Evolutionary conservation across 2,888 invertebrate species (phyloP).

Genomic region (Linyphia triangularis): DNA sequence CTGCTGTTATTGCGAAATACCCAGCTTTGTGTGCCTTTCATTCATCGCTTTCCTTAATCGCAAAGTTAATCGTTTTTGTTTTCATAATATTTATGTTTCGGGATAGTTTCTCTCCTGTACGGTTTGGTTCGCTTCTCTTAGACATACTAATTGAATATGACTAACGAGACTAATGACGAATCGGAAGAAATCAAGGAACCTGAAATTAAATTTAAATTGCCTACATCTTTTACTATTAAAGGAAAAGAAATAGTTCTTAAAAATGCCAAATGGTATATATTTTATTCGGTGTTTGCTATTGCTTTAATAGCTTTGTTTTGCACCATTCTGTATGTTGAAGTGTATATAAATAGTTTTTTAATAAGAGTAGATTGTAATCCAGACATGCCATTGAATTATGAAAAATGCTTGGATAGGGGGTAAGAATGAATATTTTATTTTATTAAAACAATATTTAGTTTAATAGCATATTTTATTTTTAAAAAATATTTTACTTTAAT

Average conservation of each 20-base stretch:
- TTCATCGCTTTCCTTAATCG: not conserved
- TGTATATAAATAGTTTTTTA: slow-evolving; percentile 66
- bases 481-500: too few relatives aligned
- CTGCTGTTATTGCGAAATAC: slow-evolving; percentile 17
- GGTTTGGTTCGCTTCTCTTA: not conserved
- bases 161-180: slow-evolving; percentile 23
- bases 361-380: slow-evolving; percentile 69
- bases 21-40: not conserved
- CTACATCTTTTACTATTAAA: slow-evolving; percentile 32
- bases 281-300: slow-evolving; percentile 9
- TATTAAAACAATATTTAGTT: too few relatives aligned
- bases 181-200: not conserved
- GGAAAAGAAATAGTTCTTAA: slow-evolving; percentile 53
- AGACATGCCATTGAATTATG: slow-evolving; percentile 63
- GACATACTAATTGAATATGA: not conserved
- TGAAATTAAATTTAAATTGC: slow-evolving; percentile 48
- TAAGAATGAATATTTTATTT: slow-evolving; percentile 23
- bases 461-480: not conserved
- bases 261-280: slow-evolving; percentile 63
- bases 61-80: not conserved
- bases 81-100: not conserved
- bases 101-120: not conserved
- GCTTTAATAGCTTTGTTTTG: slow-evolving; percentile 51
- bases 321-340: slow-evolving; percentile 70
- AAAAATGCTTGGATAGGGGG: slow-evolving; percentile 70